These are phyloP conservation scores for Prochilodus magdalenae DNA, from an alignment of 2,113 vertebrate species.

Conservation along the genomic window DNA sequence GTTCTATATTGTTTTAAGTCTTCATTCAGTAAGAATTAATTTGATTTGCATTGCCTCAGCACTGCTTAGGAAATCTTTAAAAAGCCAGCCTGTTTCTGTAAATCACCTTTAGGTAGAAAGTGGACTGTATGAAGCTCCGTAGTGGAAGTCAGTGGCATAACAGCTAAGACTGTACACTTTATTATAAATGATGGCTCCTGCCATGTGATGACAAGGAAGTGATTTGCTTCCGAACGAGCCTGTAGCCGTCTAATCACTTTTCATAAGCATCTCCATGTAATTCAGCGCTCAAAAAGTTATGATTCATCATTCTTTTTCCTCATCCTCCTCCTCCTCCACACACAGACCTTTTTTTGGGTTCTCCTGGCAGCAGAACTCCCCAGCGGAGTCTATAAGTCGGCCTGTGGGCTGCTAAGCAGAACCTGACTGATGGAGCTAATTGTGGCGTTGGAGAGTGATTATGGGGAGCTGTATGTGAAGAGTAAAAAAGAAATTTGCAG, in stretches of 20 bases:
- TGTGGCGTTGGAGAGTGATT: constrained; percentile 26
- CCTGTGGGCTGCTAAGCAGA: constrained; percentile 12
- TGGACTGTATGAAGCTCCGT: not conserved
- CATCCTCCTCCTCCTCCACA: constrained; percentile 10
- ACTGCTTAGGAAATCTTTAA: not conserved
- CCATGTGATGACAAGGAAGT: constrained; percentile 39
- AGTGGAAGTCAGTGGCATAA: not conserved
- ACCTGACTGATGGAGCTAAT: constrained; percentile 13
- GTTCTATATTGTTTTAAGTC: too few species aligned
- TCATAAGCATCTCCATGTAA: constrained; percentile 2
- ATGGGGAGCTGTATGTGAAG: not conserved
- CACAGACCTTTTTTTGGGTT: not conserved
- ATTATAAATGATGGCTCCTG: constrained; percentile 18
- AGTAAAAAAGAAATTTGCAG: not conserved
- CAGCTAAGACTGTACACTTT: not conserved
- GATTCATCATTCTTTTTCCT: not conserved
- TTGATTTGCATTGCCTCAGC: not conserved
- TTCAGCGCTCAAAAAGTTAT: constrained; percentile 12
- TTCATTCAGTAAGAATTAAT: not conserved
- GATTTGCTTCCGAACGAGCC: constrained; percentile 7
- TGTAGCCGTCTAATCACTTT: constrained; percentile 30
- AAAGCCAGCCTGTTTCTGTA: not conserved
- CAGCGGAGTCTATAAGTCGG: not conserved
- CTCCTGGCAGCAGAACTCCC: not conserved
- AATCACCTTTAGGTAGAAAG: not conserved